Base-by-base conservation (phyloP, 1,140 invertebrate genomes). In the Ctenoplectra terminalis region DNA sequence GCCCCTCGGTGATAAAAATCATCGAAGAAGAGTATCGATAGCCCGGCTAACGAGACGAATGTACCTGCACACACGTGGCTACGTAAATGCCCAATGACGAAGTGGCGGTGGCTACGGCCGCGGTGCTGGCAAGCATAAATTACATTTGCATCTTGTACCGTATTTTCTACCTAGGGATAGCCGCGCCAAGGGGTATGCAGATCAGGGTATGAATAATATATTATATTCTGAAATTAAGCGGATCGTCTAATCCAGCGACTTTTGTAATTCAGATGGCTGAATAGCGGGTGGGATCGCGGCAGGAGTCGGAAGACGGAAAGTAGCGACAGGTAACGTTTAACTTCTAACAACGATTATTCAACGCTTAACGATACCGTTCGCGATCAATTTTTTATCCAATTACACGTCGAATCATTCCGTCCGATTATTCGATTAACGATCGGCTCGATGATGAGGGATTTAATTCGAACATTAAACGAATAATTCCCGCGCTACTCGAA, bases 141-240 rank as follows among this genome's bases (percentile, higher is more conserved):
- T 77, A 69, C 74, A 77, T 77, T 77, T 69, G 74, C 74, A 77
- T 77, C 74, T 77, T 77, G 74, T 69, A 77, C 50, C 74, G 74
- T 77, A 77, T 77, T 77, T 77, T 77, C 74, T 77, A 77, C 43
- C 50, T 37, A 15, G 48, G 64, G 48, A 56, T 69, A 77, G 50
- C 37, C 52, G 50, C 40, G 75, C 52, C 64, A 77, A 54, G 64
- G 64, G 75, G 40, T 77, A 77, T 77, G 75, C 64, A 77, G 64
- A 77, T 77, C 40, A 37, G 75, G 40, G 29, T 70, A 77, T 77
- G 75, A 77, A 77, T 77, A 77, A 77, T 77, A 77, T 77, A 66
- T 76, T 40, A 76, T 31, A 70, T 69, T 77, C 75, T 11, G 40
- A 70, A 77, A 77, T 77, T 77, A 77, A 77, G 64, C 75, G 75